phyloP scores from a whole-genome alignment of 1,140 invertebrate species.

The Marisa cornuarietis region DNA sequence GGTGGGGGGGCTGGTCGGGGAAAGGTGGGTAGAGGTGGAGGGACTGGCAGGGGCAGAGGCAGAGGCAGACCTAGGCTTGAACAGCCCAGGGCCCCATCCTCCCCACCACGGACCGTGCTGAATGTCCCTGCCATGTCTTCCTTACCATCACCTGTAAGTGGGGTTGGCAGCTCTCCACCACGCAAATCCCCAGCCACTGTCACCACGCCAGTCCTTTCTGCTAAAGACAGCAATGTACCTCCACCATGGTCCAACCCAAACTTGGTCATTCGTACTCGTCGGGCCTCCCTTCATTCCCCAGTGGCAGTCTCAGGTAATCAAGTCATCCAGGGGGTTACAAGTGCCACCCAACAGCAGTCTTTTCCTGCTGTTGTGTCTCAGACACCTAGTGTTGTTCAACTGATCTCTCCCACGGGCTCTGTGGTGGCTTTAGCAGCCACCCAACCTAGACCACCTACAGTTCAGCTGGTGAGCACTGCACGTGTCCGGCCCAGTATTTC shows the following conservation, averaged over 20 bases:
- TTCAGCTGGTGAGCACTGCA: conserved; percentile 14
- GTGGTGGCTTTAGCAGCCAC: conserved; percentile 16
- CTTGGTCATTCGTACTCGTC: conserved; percentile 68
- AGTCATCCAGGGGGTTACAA: conserved; percentile 5
- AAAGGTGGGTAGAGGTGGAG: neutral
- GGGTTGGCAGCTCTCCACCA: conserved; percentile 6
- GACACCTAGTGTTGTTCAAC: conserved; percentile 4
- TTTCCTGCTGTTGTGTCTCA: conserved; percentile 1
- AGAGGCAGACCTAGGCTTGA: conserved; percentile 6
- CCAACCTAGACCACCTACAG: neutral
- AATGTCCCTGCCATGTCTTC: conserved; percentile 15
- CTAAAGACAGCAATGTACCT: conserved; percentile 30
- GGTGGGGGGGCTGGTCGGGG: neutral
- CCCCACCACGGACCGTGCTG: conserved; percentile 6
- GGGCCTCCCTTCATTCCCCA: conserved; percentile 62
- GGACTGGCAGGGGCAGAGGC: neutral
- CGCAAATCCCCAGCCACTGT: conserved; percentile 22
- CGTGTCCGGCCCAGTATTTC: conserved; percentile 7
- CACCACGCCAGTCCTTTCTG: conserved; percentile 21
- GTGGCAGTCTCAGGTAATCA: conserved; percentile 16
- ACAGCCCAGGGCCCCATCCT: neutral
- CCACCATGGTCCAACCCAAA: conserved; percentile 69
- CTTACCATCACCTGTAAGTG: neutral
- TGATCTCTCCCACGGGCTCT: conserved; percentile 9
- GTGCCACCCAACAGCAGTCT: conserved; percentile 4